phyloP scores from a whole-genome alignment of 2,888 invertebrate species.

The Xanthostigma xanthostigma region DNA sequence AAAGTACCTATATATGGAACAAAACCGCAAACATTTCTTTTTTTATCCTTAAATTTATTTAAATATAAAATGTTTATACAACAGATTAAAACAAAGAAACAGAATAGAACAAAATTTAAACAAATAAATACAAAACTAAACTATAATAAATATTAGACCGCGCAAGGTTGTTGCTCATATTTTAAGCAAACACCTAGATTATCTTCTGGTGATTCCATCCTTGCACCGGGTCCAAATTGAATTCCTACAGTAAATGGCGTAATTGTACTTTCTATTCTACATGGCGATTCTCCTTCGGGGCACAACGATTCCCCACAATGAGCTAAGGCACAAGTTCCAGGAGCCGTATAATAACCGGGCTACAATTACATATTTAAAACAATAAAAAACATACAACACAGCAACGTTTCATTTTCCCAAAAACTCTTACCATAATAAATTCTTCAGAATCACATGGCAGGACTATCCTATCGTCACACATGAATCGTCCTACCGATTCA shows the following conservation, averaged over 20 bases:
- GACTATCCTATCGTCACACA: conserved; percentile 56
- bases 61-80: too few species aligned
- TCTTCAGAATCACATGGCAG: conserved; percentile 77
- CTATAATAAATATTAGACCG: conserved; percentile 17
- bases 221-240: conserved; percentile 53
- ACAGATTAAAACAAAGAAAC: neutral
- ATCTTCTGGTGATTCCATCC: conserved; percentile 59
- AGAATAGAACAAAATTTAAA: conserved; percentile 1
- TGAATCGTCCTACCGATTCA: conserved; percentile 18
- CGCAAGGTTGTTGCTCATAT: conserved; percentile 57
- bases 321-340: conserved; percentile 58
- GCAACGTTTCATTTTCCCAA: neutral
- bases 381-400: neutral
- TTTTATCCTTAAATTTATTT: too few species aligned
- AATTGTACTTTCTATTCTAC: conserved; percentile 58
- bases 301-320: conserved; percentile 68
- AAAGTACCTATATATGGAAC: too few species aligned
- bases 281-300: conserved; percentile 31
- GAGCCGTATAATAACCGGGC: conserved; percentile 39
- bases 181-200: conserved; percentile 67
- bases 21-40: too few species aligned
- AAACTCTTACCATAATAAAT: conserved; percentile 48
- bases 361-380: conserved; percentile 22
- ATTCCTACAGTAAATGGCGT: conserved; percentile 66
- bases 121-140: neutral